Base-by-base conservation (phyloP, 92 coral and sea anemone genomes). In the Isaurus tuberculatus region DNA sequence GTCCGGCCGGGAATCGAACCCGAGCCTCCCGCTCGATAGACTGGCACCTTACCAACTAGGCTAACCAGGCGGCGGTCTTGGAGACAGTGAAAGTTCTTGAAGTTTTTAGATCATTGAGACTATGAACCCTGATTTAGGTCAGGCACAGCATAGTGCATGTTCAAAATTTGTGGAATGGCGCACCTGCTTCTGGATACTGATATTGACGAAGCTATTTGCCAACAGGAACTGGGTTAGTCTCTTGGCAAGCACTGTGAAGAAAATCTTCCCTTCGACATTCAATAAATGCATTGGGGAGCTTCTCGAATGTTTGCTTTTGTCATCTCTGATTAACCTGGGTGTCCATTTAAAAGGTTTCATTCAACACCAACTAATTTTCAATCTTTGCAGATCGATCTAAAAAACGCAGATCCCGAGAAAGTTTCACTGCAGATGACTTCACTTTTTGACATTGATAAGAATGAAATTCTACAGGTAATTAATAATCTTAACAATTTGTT, bases 391-490 rank as follows among this genome's bases (percentile, higher is more conserved):
- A 91, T 95, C 78, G 98, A 95, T 71, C 67, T 91, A 25, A 89
- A 89, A 83, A 89, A 65, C 78, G 96, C 98, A n/a, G 91, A 94
- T 86, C 98, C 98, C 23, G 89, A 88, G 22, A 72, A 88, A 83
- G 98, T 92, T 19, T 87, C 92, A 17, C 91, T 77, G 71, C 98
- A 95, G 91, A 94, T 95, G 98, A 94, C 91, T 74, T 91, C 89
- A 36, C 75, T 95, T 19, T 95, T 95, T 88, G 94, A 91, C 40
- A 74, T 95, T 8, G 83, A 67, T 10, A 78, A 79, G 29, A 84
- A 84, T 22, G 93, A 95, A 11, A 90, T 95, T 84, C 79, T 94
- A 27, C 80, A 77, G 93, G 98, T 95, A 19, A 83, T 0, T 63
- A 19, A 1, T 20, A 55, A 55, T 5, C 46, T 9, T 40, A 6